Evolutionary conservation across 1,140 invertebrate species (phyloP).

Genomic region (Zaprionus lachaisei): DNA sequence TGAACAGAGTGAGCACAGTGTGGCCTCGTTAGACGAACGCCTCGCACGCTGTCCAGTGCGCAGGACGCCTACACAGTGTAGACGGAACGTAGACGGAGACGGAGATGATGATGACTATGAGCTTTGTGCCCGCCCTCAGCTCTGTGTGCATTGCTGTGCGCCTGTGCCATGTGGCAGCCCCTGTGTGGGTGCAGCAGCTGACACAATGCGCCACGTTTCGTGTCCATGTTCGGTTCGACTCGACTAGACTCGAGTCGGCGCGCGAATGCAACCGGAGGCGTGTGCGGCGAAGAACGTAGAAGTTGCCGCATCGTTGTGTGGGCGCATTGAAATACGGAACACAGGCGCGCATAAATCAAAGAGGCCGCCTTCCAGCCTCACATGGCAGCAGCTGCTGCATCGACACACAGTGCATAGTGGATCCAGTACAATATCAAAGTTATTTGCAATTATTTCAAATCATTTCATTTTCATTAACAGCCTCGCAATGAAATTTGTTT

Average conservation of each 20-base stretch:
- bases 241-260: background rate
- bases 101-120: background rate
- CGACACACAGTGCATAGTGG: constrained; percentile 26
- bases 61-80: constrained; percentile 35
- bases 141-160: constrained; percentile 50
- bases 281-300: background rate
- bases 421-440: background rate
- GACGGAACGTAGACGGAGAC: background rate
- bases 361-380: constrained; percentile 30
- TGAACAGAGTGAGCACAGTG: constrained; percentile 25
- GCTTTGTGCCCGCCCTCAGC: background rate
- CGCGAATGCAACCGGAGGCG: background rate
- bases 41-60: constrained; percentile 19
- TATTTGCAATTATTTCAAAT: background rate
- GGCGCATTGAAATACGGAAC: constrained; percentile 62
- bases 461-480: background rate
- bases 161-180: constrained; percentile 60
- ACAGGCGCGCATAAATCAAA: constrained; percentile 64
- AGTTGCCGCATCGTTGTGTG: constrained; percentile 33
- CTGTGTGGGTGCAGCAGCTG: constrained; percentile 59
- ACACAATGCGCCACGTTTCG: background rate
- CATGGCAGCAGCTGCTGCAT: constrained; percentile 21
- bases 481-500: background rate
- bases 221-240: constrained; percentile 5
- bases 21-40: constrained; percentile 13